These are phyloP conservation scores for Stegana nigrithorax DNA, from an alignment of 2,888 invertebrate species.

Conservation along the genomic window DNA sequence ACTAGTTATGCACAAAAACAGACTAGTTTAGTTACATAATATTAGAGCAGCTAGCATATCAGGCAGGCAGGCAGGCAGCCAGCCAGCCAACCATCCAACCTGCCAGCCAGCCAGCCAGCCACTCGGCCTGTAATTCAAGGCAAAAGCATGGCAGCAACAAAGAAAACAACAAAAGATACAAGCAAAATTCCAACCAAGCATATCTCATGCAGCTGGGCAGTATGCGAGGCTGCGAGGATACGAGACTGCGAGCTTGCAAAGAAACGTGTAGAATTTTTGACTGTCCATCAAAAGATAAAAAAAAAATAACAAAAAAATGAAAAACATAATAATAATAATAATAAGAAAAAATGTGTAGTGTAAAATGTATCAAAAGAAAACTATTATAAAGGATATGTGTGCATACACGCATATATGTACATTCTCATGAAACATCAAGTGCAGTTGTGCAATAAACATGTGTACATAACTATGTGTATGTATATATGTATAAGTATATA, in stretches of 20 bases:
- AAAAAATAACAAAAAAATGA: not conserved
- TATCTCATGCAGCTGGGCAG: not conserved
- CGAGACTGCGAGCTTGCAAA: not conserved
- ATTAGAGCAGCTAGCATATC: not conserved
- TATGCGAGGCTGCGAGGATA: not conserved
- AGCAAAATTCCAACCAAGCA: conserved; percentile 22
- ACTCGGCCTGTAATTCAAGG: conserved; percentile 15
- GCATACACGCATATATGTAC: conserved; percentile 19
- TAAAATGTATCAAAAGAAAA: not conserved
- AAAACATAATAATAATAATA: not conserved
- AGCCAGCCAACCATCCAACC: conserved; percentile 1
- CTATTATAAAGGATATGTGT: conserved; percentile 6
- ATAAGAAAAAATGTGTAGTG: not conserved
- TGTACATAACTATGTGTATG: not conserved
- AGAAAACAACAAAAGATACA: too few species aligned
- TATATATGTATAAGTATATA: too few species aligned
- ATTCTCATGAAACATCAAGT: too few species aligned
- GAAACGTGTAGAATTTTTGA: not conserved
- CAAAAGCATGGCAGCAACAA: conserved; percentile 24
- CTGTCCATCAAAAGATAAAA: not conserved
- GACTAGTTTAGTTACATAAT: not conserved
- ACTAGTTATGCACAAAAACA: too few species aligned
- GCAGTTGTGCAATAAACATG: conserved; percentile 11
- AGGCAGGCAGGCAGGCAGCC: too few species aligned
- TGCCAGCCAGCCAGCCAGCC: not conserved